These are phyloP conservation scores for Seriola quinqueradiata DNA, from an alignment of 2,113 vertebrate species.

Conservation along the genomic window DNA sequence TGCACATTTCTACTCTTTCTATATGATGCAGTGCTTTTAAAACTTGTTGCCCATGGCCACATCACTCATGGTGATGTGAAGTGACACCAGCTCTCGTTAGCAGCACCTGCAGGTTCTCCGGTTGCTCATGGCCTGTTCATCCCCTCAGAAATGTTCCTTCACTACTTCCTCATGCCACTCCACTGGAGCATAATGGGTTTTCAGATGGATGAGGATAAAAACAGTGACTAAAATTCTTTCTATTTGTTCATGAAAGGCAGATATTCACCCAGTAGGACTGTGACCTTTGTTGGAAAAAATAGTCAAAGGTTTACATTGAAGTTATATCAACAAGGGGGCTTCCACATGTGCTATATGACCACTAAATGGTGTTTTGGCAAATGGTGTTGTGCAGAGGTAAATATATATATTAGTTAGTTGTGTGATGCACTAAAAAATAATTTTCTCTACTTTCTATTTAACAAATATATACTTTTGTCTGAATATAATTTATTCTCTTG, in stretches of 20 bases:
- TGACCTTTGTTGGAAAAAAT: too few species aligned
- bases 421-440: too few species aligned
- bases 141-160: neutral
- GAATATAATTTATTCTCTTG: too few species aligned
- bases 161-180: neutral
- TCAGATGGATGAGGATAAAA: neutral
- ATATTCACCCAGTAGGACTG: too few species aligned
- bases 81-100: slow-evolving; percentile 12
- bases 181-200: neutral
- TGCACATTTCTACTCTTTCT: slow-evolving; percentile 3
- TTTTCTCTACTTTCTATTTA: too few species aligned
- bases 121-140: neutral
- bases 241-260: too few species aligned
- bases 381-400: neutral
- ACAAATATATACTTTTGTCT: too few species aligned
- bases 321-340: too few species aligned
- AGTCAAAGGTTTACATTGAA: too few species aligned
- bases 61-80: slow-evolving; percentile 42
- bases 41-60: slow-evolving; percentile 28
- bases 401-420: too few species aligned
- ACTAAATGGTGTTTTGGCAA: neutral
- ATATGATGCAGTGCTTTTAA: slow-evolving; percentile 8
- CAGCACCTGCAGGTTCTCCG: slow-evolving; percentile 1
- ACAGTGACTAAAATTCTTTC: neutral
- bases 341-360: too few species aligned